Evolutionary conservation across 2,797 vertebrate genomes (phyloP).

Genomic region (Tadarida brasiliensis): DNA sequence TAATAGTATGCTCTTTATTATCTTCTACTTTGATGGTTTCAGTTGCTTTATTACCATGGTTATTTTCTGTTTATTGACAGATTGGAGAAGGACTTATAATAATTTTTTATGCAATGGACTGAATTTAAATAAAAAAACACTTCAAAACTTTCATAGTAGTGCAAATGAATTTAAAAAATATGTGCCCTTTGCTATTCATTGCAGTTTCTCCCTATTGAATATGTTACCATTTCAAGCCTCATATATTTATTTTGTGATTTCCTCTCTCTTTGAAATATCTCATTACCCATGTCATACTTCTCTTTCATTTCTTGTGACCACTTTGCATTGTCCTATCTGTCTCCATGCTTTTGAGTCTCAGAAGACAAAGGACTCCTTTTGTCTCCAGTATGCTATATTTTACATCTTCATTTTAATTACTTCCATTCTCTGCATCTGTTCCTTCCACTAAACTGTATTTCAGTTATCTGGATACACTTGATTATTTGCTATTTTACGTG

Average conservation of each 20-base stretch:
- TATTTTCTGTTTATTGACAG: background rate
- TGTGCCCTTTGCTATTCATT: constrained; percentile 34
- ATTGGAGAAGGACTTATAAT: background rate
- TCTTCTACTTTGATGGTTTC: background rate
- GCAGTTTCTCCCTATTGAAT: background rate
- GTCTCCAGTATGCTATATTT: constrained; percentile 31
- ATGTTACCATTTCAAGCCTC: constrained; percentile 13
- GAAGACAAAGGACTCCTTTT: background rate
- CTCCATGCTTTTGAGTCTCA: background rate
- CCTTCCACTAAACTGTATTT: constrained; percentile 40
- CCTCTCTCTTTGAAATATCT: background rate
- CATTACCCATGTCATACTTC: background rate
- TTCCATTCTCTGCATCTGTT: constrained; percentile 33
- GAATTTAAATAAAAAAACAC: constrained; percentile 22
- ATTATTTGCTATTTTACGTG: constrained; percentile 39
- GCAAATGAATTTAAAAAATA: constrained; percentile 18
- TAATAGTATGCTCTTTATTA: background rate
- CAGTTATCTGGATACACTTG: constrained; percentile 16
- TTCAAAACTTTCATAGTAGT: background rate
- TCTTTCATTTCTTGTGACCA: constrained; percentile 41
- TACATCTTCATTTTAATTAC: constrained; percentile 44
- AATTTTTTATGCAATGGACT: constrained; percentile 11
- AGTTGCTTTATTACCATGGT: background rate
- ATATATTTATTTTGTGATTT: constrained; percentile 29
- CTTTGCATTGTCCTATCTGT: constrained; percentile 12